Base-by-base conservation (phyloP, 2,888 invertebrate genomes). In the Watsonalla binaria region DNA sequence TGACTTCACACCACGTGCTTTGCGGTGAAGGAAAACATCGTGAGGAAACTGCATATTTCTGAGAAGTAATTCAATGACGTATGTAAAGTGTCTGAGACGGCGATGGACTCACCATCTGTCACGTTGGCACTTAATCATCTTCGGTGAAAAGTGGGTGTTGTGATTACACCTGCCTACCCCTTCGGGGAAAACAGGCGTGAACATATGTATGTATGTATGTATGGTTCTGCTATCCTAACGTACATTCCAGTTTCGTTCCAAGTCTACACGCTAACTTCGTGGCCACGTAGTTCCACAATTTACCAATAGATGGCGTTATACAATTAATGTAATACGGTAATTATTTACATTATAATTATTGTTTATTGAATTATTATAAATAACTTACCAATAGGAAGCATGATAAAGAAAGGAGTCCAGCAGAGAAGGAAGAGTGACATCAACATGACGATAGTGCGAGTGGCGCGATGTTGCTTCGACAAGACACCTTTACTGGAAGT, bases 371-470 rank as follows among this genome's bases (percentile, higher is more conserved):
- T 39, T 35, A 4, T 24, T 6, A 1, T 34, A 53, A 47, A 9
- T 14, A 46, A 56, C 72, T 86, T 71, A 94, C 94, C 93, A 60
- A 93, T 71, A 46, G 94, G 94, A 46, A 94, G 78, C 72, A 93
- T 92, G 54, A 94, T 80, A 82, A 94, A 94, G 80, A 94, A 94
- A 0, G 94, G 94, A 47, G 93, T 92, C 94, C 94, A 94, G 75
- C 94, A 94, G 14, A 93, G 64, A 2, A 94, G 89, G 71, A 94
- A 94, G 11, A 94, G 84, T 0, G 92, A 92, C 71, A 94, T 94
- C 9, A 94, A 92, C 68, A 92, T 92, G 6, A 93, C 92, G 11
- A 94, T 90, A 0, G 94, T 94, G 58, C 93, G 92, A 0, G 94
- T 94, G 0, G 94, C 94, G 52, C 93, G 92, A 59, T 92, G 92